Base-by-base conservation (phyloP, 2,888 invertebrate species). In the Leucophenga montana region DNA sequence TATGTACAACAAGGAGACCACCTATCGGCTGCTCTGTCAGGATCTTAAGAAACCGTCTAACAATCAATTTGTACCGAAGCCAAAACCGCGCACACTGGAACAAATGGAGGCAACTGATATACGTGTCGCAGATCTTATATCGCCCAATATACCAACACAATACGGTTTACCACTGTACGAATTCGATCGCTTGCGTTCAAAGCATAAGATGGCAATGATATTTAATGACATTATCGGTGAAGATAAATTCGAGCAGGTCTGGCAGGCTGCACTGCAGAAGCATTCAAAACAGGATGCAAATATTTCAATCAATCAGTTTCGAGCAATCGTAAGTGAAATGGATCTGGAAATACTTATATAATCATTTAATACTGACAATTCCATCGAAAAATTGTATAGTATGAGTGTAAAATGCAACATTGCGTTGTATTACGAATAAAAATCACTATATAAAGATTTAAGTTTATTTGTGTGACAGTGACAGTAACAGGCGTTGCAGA, bases 21-120 rank as follows among this genome's bases (percentile, higher is more conserved):
- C 86, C 14, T 87, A 87, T 73, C 77, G 84, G 0, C 27, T 76
- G 11, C 54, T 87, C 27, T 87, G 83, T 70, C 61, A 73, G 6
- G 86, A 86, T 74, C 73, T 72, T 0, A 3, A 61, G 0, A 86
- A 59, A 48, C 46, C 22, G 18, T 22, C 59, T 14, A 27, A 59
- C 3, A 9, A 6, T 48, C n/a, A n/a, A n/a, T n/a, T n/a, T n/a
- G 39, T 20, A 4, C 13, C 11, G 11, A 48, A 33, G 14, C 31
- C 18, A 16, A 67, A 67, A 31, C 5, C 4, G 18, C 59, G 16
- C 31, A 31, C 48, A 2, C 13, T 48, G 3, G 48, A 22, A 4
- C 1, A 3, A 8, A 11, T 64, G 62, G 22, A 64, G 20, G 22
- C 8, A 1, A 27, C 16, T 6, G 48, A 14, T 5, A 48, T 44